phyloP scores from a whole-genome alignment of 1,140 invertebrate genomes.

The Zaprionus africanus region DNA sequence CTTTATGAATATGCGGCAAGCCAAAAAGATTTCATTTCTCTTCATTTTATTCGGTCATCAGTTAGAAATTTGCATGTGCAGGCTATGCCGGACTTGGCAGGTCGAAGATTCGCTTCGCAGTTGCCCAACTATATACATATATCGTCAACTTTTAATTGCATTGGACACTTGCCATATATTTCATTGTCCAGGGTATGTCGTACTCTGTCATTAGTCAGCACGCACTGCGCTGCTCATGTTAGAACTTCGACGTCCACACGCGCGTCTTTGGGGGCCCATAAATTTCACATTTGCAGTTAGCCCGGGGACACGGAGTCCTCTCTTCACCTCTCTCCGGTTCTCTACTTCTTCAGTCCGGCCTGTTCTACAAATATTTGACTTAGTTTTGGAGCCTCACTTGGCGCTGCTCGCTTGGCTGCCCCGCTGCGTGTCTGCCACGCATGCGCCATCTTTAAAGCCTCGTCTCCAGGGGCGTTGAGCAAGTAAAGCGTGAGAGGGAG shows the following conservation, averaged over 20 bases:
- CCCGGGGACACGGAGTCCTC: constrained; percentile 36
- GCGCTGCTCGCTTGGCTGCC: constrained; percentile 26
- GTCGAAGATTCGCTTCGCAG: not conserved
- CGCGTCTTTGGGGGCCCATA: constrained; percentile 71
- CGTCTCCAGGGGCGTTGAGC: constrained; percentile 9
- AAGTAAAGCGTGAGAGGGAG: not conserved
- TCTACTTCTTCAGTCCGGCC: not conserved
- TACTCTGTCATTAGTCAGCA: not conserved
- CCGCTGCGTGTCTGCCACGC: constrained; percentile 75
- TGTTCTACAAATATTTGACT: constrained; percentile 81
- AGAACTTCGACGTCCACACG: constrained; percentile 50
- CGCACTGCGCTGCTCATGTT: not conserved
- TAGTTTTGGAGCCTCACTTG: constrained; percentile 64
- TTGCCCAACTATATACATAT: not conserved
- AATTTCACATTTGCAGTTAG: constrained; percentile 73
- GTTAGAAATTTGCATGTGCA: constrained; percentile 18
- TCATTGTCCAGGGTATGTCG: constrained; percentile 22
- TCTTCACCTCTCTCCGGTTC: not conserved
- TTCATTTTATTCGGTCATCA: not conserved
- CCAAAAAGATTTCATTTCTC: constrained; percentile 47
- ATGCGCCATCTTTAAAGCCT: constrained; percentile 60
- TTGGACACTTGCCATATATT: not conserved
- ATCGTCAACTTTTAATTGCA: not conserved
- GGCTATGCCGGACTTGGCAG: not conserved
- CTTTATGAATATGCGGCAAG: constrained; percentile 59